A percentile compares a stretch with the other conserved stretches of the same genome.
Evolutionary conservation across 2,888 invertebrate genomes (phyloP).

Genomic region (Drosophila meridiana): DNA sequence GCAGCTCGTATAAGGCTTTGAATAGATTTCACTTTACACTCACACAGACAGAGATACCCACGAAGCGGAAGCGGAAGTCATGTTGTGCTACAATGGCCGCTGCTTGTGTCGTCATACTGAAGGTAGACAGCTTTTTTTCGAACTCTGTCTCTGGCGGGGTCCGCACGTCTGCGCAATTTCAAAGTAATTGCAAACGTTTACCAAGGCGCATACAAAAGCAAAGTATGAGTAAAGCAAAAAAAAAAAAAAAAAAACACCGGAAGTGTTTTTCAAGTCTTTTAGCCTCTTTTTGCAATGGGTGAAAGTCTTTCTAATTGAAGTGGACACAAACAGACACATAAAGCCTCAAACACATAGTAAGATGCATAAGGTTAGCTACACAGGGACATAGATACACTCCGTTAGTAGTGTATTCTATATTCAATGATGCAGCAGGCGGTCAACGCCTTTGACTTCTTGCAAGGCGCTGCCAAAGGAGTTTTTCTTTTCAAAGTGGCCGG

Average conservation of each 20-base stretch:
- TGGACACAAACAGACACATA: constrained; percentile 61
- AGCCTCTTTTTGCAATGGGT: constrained; percentile 60
- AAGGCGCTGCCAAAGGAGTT: constrained; percentile 49
- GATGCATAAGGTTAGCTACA: constrained; percentile 20
- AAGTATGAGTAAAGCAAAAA: constrained; percentile 64
- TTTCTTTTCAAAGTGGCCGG: constrained; percentile 37
- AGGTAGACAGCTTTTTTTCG: constrained; percentile 70
- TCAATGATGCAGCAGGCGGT: constrained; percentile 78
- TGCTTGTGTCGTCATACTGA: constrained; percentile 45
- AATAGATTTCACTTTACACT: constrained; percentile 61
- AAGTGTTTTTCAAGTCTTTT: constrained; percentile 74
- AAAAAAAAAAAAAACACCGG: constrained; percentile 69
- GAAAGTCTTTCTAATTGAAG: constrained; percentile 84
- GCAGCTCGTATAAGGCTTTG: constrained; percentile 50
- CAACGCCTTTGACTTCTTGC: constrained; percentile 75
- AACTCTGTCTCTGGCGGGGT: constrained; percentile 26
- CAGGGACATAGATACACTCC: constrained; percentile 35
- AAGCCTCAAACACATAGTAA: constrained; percentile 46
- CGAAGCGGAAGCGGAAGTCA: constrained; percentile 70
- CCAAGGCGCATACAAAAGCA: constrained; percentile 65
- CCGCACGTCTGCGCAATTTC: constrained; percentile 79
- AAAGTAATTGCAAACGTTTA: constrained; percentile 79
- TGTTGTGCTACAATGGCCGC: constrained; percentile 73
- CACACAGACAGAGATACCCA: constrained; percentile 18
- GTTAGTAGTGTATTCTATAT: constrained; percentile 64